Evolutionary conservation across 2,113 vertebrate species (phyloP).

Genomic region (Urocynchramus pylzowi): DNA sequence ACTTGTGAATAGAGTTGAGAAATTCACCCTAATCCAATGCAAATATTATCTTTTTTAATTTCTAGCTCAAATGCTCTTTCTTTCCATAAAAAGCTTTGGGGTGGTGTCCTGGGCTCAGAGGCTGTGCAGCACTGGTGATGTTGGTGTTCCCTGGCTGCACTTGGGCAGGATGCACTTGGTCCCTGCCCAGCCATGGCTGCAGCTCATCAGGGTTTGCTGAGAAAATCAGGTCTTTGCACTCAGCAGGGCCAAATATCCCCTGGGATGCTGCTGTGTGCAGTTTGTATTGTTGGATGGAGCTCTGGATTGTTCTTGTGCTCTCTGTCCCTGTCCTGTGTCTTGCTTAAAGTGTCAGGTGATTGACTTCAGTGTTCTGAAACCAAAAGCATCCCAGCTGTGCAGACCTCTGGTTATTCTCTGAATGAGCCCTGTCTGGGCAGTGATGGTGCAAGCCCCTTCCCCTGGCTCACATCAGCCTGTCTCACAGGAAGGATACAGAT

Average conservation of each 20-base stretch:
- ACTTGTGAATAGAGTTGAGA: background rate
- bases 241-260: background rate
- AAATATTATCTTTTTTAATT: background rate
- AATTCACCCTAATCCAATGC: background rate
- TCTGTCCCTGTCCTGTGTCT: background rate
- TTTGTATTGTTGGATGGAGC: accelerated
- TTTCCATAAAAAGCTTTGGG: background rate
- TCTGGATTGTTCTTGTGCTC: background rate
- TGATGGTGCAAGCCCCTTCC: background rate
- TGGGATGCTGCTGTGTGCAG: background rate
- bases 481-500: background rate
- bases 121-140: accelerated
- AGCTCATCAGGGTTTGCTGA: background rate
- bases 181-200: background rate
- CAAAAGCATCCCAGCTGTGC: background rate
- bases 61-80: background rate
- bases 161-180: background rate
- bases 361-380: background rate
- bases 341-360: background rate
- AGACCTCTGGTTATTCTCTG: background rate
- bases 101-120: accelerated
- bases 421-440: background rate
- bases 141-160: background rate
- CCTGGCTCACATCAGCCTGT: background rate
- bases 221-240: background rate